These are phyloP conservation scores for Tragelaphus imberbis DNA, from an alignment of 2,113 vertebrate species.

Conservation along the genomic window DNA sequence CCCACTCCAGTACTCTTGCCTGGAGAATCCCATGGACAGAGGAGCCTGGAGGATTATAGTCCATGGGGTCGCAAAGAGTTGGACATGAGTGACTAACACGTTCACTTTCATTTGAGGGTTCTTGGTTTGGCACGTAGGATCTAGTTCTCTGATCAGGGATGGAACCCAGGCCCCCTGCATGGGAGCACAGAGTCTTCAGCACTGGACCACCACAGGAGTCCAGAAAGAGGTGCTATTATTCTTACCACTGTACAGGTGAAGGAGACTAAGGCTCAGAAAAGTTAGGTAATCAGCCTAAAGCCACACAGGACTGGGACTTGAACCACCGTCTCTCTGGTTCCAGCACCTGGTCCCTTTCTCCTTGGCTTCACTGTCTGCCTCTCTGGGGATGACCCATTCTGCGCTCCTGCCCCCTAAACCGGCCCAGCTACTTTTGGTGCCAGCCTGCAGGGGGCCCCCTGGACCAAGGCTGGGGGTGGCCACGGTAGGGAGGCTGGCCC, in stretches of 20 bases:
- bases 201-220: background rate
- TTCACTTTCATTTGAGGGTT: background rate
- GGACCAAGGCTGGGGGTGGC: background rate
- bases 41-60: background rate
- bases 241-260: background rate
- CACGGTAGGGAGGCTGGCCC: background rate
- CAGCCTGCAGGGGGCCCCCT: background rate
- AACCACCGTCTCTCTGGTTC: background rate
- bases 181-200: background rate
- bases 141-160: background rate
- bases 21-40: background rate
- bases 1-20: background rate
- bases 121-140: background rate
- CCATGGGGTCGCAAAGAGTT: background rate
- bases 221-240: background rate
- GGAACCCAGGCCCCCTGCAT: background rate
- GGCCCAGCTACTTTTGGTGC: conserved; percentile 62
- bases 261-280: background rate
- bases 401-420: background rate
- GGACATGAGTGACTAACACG: background rate
- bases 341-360: background rate
- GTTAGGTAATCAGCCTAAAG: background rate
- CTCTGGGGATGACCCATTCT: background rate
- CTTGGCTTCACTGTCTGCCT: background rate
- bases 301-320: background rate